Evolutionary conservation across 2,113 vertebrate genomes (phyloP).

Genomic region (Ursus arctos): DNA sequence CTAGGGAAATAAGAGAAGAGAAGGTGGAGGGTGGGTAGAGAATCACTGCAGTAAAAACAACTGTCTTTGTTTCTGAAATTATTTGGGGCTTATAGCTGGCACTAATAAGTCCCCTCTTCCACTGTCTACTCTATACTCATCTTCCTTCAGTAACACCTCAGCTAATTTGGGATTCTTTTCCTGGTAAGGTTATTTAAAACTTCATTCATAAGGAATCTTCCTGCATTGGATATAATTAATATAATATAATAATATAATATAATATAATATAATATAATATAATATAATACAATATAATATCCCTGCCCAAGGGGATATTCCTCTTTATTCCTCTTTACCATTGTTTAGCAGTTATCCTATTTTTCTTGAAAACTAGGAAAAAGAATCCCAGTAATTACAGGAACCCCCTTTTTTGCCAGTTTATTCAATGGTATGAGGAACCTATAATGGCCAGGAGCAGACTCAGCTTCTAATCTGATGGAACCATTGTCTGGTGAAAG

Average conservation of each 20-base stretch:
- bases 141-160: not conserved
- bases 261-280: not conserved
- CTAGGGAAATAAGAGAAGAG: not conserved
- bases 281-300: no score
- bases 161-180: not conserved
- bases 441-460: not conserved
- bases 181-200: not conserved
- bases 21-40: not conserved
- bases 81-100: not conserved
- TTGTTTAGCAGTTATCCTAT: not conserved
- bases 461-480: not conserved
- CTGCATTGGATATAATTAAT: not conserved
- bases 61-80: not conserved
- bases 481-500: not conserved
- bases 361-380: conserved; percentile 1
- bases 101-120: not conserved
- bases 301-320: not conserved
- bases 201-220: not conserved
- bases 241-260: no score
- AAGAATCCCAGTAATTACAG: not conserved
- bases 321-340: not conserved
- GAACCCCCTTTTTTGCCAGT: not conserved
- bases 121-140: not conserved
- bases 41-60: not conserved
- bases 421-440: not conserved